Conservation (phyloP, 2,113 vertebrate species). For the Lepisosteus oculatus region DNA sequence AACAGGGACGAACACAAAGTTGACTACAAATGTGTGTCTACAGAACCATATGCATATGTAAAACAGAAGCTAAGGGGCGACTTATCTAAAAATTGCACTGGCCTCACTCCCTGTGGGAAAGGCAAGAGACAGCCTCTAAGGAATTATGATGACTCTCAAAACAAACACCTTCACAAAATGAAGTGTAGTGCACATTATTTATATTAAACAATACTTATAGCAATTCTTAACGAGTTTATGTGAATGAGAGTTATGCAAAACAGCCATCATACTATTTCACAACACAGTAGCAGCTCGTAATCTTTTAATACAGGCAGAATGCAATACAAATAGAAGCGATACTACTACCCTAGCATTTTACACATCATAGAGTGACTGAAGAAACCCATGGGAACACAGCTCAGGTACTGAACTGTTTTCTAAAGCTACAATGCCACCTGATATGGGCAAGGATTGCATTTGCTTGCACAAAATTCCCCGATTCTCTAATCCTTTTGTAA, state of each 20-base stretch:
- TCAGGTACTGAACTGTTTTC: constrained; percentile 4
- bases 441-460: not conserved
- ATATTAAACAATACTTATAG: too few relatives aligned
- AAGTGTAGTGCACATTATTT: too few relatives aligned
- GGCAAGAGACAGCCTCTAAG: too few relatives aligned
- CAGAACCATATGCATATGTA: too few relatives aligned
- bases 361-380: constrained; percentile 4
- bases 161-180: too few relatives aligned
- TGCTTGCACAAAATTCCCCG: not conserved
- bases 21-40: too few relatives aligned
- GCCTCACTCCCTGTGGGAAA: too few relatives aligned
- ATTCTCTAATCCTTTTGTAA: not conserved
- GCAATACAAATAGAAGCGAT: constrained; percentile 4
- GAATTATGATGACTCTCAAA: too few relatives aligned
- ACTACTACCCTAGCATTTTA: not conserved
- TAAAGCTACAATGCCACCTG: not conserved
- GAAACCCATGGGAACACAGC: constrained; percentile 1
- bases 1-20: too few relatives aligned
- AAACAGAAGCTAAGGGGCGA: too few relatives aligned
- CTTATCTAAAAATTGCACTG: too few relatives aligned
- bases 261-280: constrained; percentile 17
- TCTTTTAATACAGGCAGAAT: constrained; percentile 24
- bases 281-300: constrained; percentile 15
- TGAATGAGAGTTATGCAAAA: constrained; percentile 6
- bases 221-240: not conserved